Percentiles rank a stretch among this genome's conserved stretches.
Evolutionary conservation across 1,140 invertebrate genomes (phyloP).

Genomic region (Ostrea denselamellosa): DNA sequence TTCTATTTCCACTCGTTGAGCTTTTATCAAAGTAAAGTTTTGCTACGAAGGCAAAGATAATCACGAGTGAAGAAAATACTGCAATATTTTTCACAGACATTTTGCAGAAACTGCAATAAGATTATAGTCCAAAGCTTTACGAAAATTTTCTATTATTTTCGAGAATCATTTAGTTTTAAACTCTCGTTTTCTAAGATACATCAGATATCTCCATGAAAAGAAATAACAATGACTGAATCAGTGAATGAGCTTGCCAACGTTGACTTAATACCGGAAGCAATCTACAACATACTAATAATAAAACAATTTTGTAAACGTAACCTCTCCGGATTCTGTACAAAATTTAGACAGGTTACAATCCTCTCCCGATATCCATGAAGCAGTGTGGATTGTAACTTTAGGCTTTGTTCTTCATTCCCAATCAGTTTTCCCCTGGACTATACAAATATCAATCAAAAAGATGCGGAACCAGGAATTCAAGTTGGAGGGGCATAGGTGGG

Average conservation of each 20-base stretch:
- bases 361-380: too few relatives aligned
- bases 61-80: neutral
- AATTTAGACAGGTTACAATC: neutral
- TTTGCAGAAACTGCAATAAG: neutral
- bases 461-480: too few relatives aligned
- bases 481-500: too few relatives aligned
- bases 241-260: neutral
- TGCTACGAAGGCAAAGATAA: neutral
- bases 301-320: neutral
- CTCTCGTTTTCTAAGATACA: neutral
- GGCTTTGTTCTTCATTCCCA: too few relatives aligned
- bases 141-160: neutral
- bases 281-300: neutral
- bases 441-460: too few relatives aligned
- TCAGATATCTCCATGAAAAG: neutral
- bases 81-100: constrained; percentile 14
- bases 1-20: constrained; percentile 53
- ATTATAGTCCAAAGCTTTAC: neutral
- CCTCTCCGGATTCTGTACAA: neutral
- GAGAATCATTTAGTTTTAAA: neutral
- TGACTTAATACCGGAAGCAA: neutral
- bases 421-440: too few relatives aligned
- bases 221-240: neutral
- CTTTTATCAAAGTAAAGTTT: constrained; percentile 22
- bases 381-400: too few relatives aligned